A percentile compares a stretch with the other conserved stretches of the same genome.
These are phyloP conservation scores for Oikopleura albicans DNA, from an alignment of 23 tunicate species.

Conservation along the genomic window DNA sequence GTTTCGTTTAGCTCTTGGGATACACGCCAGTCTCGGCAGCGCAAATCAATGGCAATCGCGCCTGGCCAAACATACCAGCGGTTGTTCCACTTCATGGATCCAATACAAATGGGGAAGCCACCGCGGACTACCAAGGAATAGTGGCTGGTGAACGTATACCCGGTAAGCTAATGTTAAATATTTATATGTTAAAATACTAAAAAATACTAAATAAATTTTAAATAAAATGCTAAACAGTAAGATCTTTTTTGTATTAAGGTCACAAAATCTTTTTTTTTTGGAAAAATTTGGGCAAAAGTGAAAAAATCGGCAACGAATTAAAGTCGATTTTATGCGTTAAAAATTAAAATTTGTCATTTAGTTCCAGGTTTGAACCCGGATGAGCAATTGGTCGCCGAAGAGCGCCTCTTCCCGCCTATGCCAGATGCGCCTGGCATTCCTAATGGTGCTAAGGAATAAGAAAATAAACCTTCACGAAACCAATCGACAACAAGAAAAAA, in stretches of 20 bases:
- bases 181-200: no score
- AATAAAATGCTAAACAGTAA: no score
- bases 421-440: slow-evolving; percentile 21
- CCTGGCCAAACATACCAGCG: slow-evolving; percentile 1
- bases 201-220: no score
- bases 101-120: not conserved
- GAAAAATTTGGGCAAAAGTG: no score
- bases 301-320: no score
- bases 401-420: slow-evolving; percentile 66
- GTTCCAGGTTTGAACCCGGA: slow-evolving; percentile 86
- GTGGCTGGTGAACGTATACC: not conserved
- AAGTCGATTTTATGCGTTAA: no score
- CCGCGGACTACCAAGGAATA: not conserved
- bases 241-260: no score
- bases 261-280: no score
- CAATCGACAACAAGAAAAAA: no score
- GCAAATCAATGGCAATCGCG: not conserved
- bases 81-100: not conserved
- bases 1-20: not conserved
- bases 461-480: no score
- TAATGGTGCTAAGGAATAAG: slow-evolving; percentile 11
- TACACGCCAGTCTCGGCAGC: not conserved
- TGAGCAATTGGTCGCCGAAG: slow-evolving; percentile 66
- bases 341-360: no score
- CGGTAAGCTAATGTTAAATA: no score